Evolutionary conservation across 2,113 vertebrate genomes (phyloP), one percentile per base, ranked within the genome.

Genomic region (Tursiops truncatus): DNA sequence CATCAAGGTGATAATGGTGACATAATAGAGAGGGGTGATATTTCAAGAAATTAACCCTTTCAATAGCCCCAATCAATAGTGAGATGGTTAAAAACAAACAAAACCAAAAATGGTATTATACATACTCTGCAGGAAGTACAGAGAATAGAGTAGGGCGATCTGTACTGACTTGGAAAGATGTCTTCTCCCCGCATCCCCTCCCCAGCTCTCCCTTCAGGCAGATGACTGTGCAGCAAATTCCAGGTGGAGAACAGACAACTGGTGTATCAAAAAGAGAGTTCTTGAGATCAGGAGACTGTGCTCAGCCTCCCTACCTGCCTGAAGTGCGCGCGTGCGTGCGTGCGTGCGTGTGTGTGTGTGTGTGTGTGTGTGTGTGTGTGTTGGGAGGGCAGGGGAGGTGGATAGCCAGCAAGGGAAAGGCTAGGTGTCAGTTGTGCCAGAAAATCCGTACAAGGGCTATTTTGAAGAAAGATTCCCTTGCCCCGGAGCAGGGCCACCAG

Each of bases 31-130:
- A 58, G 18, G 17, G 31, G 53, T 70, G 68, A 23, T 58, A 84
- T 9, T 63, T 89, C 10, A 63, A 79, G 62, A 92, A 89, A 84
- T 60, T 15, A 80, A 68, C 23, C 17, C 26, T 89, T 94, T 92
- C 33, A 68, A 6, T 65, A 88, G 67, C 31, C 15, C 50, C 28
- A 73, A 9, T 71, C 76, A 50, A 47, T 33, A 82, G 60, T 13
- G 60, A n/a, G 15, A 11, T 95, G 50, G 14, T 89, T 81, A 76
- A 81, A 93, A 88, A 82, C 25, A 80, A 86, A 85, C 47, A 47
- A 26, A 74, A 81, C 31, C 17, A 18, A 89, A 84, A 93, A 47
- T 36, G 36, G 12, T 33, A 36, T n/a, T n/a, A 53, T 17, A 36
- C 38, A 58, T 36, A 8, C 56, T 26, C 7, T 87, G 58, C 11